Evolutionary conservation across 2,113 vertebrate genomes (phyloP).

Genomic region (Mastomys natalensis): DNA sequence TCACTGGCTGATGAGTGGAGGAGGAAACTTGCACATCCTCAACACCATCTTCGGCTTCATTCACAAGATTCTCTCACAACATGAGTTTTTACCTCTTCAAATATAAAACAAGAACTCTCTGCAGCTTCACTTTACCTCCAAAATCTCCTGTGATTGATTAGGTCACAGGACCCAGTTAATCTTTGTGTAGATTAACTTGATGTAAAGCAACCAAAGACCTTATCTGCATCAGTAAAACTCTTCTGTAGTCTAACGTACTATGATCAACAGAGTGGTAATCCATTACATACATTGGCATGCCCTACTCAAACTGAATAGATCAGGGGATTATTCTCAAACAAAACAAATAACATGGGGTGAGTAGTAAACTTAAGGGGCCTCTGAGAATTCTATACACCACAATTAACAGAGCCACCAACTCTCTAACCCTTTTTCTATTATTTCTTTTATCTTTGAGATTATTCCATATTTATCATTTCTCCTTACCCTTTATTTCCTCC

Average conservation of each 20-base stretch:
- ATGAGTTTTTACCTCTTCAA: background rate
- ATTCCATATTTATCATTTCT: background rate
- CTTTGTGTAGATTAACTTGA: background rate
- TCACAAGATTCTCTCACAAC: background rate
- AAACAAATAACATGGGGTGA: background rate
- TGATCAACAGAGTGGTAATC: background rate
- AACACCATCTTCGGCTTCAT: accelerated
- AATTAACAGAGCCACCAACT: background rate
- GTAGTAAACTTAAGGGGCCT: background rate
- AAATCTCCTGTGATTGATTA: background rate
- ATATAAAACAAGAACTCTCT: background rate
- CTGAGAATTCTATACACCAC: background rate
- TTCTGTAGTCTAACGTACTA: background rate
- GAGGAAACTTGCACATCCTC: background rate
- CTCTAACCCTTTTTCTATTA: background rate
- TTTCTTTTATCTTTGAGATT: background rate
- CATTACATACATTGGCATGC: background rate
- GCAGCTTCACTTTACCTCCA: too few species aligned
- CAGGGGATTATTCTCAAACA: background rate
- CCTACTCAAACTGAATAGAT: background rate
- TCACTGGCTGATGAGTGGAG: background rate
- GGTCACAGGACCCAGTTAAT: background rate
- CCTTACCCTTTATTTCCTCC: background rate
- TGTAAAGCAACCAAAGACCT: background rate
- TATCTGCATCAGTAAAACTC: background rate